Evolutionary conservation across 2,797 vertebrate species (phyloP), one percentile per base, ranked within the genome.

Genomic region (Siniperca scherzeri): DNA sequence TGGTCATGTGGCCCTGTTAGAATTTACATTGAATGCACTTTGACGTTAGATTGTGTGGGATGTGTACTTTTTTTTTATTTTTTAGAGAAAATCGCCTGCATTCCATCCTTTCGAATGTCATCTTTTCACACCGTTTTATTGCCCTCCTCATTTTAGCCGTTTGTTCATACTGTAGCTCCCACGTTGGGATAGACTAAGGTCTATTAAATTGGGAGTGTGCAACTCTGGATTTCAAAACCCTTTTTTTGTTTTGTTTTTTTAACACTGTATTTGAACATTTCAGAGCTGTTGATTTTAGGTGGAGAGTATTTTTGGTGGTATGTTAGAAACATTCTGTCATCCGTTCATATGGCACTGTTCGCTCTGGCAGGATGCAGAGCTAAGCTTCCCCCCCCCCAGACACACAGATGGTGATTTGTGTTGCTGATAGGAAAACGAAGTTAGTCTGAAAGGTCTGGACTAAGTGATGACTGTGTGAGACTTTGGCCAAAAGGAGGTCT

Each of bases 1-100:
- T 87, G 80, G 83, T 93, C 87, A 36, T 19, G 82, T 87, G 90
- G 89, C 88, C 90, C 91, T 84, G 84, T 88, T 89, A 87, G 83
- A 89, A 82, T 92, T 93, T 86, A 94, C 84, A 61, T 91, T 93
- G 92, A 96, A 96, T 94, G 96, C 96, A 96, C 96, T 96, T 96
- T 96, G 95, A 95, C 94, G 89, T 92, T 91, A 95, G 93, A 95
- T 92, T 96, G 93, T 90, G 91, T 94, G 93, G 95, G 93, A 93
- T 94, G 95, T 95, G 91, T 86, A 86, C 89, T 88, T 92, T 83
- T 44, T 44, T 38, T 78, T 75, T 88, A 91, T 83, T 27, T 38
- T 44, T 79, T 74, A 74, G 78, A 89, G 78, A 86, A 92, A 95
- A 93, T 90, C 81, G 87, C 94, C 92, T 93, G 92, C 95, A 96